Conservation (phyloP, 2,888 invertebrate species). For the Eilema griseolum region DNA sequence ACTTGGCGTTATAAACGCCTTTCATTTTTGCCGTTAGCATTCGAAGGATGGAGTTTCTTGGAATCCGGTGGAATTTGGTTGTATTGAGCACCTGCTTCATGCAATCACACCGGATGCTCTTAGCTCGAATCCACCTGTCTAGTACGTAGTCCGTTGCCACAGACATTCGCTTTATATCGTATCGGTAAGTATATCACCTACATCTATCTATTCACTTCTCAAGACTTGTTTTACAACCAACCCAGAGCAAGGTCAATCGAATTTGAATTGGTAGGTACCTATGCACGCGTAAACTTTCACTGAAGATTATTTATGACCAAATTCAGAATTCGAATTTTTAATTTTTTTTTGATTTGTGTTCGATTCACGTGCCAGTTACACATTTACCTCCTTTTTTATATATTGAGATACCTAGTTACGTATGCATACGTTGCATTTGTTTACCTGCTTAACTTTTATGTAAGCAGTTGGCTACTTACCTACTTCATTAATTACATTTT, state of each 20-base stretch:
- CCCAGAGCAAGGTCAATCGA: slow-evolving; percentile 60
- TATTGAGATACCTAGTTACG: not conserved
- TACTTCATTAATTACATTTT: not conserved
- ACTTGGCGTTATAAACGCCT: slow-evolving; percentile 49
- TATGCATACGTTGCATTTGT: not conserved
- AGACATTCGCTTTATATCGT: not conserved
- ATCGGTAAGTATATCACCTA: slow-evolving; percentile 26
- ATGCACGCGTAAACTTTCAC: slow-evolving; percentile 64
- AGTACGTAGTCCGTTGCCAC: slow-evolving; percentile 20
- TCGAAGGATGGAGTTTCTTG: slow-evolving; percentile 41
- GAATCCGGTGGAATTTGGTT: slow-evolving; percentile 25
- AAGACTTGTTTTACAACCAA: slow-evolving; percentile 55
- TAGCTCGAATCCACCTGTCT: slow-evolving; percentile 50
- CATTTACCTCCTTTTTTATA: slow-evolving; percentile 21
- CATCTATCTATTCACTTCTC: slow-evolving; percentile 33
- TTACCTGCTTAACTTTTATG: slow-evolving; percentile 2
- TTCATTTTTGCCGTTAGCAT: slow-evolving; percentile 49
- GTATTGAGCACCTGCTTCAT: slow-evolving; percentile 52
- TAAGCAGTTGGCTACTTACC: not conserved
- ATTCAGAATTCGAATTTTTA: slow-evolving; percentile 24
- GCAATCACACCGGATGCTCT: slow-evolving; percentile 54
- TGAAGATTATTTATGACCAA: slow-evolving; percentile 33
- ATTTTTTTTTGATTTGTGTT: slow-evolving; percentile 3
- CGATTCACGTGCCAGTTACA: slow-evolving; percentile 30
- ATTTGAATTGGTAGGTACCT: slow-evolving; percentile 29